Evolutionary conservation across 1,140 invertebrate genomes (phyloP).

Genomic region (Plodia interpunctella): DNA sequence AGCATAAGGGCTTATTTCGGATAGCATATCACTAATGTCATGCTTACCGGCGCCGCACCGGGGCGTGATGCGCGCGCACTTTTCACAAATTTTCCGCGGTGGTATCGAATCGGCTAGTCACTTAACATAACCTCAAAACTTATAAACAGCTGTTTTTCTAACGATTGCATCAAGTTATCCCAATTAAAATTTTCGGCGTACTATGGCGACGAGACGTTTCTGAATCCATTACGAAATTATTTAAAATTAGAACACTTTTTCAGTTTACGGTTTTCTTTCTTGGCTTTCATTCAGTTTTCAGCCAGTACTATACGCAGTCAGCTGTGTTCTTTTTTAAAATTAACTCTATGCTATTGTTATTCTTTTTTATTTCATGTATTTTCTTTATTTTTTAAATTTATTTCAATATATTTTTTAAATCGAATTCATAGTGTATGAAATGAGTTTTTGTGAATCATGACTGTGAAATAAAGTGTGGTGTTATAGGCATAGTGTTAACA

Average conservation of each 20-base stretch:
- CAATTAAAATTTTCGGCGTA: slow-evolving; percentile 24
- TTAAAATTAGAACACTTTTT: slow-evolving; percentile 67
- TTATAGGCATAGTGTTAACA: slow-evolving; percentile 44
- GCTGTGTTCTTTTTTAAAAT: slow-evolving; percentile 32
- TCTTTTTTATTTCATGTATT: slow-evolving; percentile 15
- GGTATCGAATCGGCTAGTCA: slow-evolving; percentile 60
- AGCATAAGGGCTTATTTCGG: not conserved
- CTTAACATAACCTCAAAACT: slow-evolving; percentile 64
- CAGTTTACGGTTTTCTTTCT: slow-evolving; percentile 59
- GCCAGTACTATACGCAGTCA: slow-evolving; percentile 38
- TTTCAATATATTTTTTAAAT: slow-evolving; percentile 19
- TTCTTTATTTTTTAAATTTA: slow-evolving; percentile 27
- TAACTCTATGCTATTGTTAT: slow-evolving; percentile 11
- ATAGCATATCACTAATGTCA: slow-evolving; percentile 22
- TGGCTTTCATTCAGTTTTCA: slow-evolving; percentile 65
- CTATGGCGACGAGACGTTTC: slow-evolving; percentile 44
- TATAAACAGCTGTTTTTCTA: slow-evolving; percentile 62
- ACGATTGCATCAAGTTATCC: slow-evolving; percentile 20
- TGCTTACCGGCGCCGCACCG: slow-evolving; percentile 31
- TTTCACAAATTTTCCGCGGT: slow-evolving; percentile 22
- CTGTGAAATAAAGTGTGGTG: slow-evolving; percentile 47
- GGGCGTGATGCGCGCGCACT: slow-evolving; percentile 67
- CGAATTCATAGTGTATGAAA: slow-evolving; percentile 19
- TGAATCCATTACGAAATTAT: slow-evolving; percentile 64
- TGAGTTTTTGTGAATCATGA: slow-evolving; percentile 42